A percentile compares a stretch with the other conserved stretches of the same genome.
phyloP scores from a whole-genome alignment of 2,888 invertebrate genomes.

The Drosophila peninsularis region DNA sequence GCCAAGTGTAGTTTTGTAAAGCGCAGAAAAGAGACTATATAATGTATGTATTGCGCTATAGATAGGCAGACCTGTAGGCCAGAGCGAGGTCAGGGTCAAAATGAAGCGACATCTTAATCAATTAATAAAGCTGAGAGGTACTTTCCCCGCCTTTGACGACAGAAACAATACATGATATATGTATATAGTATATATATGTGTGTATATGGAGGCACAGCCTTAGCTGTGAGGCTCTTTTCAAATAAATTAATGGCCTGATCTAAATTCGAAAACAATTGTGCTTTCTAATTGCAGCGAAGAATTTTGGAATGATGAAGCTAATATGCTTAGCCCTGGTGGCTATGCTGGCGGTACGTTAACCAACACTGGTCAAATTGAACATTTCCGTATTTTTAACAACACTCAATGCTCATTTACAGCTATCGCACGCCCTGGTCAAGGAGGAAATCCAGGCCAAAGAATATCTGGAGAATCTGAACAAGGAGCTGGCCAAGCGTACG shows the following conservation, averaged over 20 bases:
- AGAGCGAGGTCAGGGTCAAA: slow-evolving; percentile 47
- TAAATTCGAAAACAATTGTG: slow-evolving; percentile 41
- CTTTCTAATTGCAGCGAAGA: slow-evolving; percentile 37
- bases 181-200: background rate
- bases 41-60: background rate
- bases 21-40: background rate
- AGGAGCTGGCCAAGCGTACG: slow-evolving; percentile 86
- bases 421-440: slow-evolving; percentile 65
- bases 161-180: background rate
- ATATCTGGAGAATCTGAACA: slow-evolving; percentile 88
- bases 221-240: slow-evolving; percentile 21
- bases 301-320: slow-evolving; percentile 56
- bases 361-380: no score
- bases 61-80: slow-evolving; percentile 5
- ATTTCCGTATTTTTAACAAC: background rate
- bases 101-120: slow-evolving; percentile 43
- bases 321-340: slow-evolving; percentile 60
- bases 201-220: slow-evolving; percentile 18
- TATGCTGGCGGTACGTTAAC: slow-evolving; percentile 59
- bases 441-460: slow-evolving; percentile 87
- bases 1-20: background rate
- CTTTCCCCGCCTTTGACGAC: background rate
- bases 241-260: slow-evolving; percentile 20
- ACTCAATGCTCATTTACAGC: slow-evolving; percentile 37
- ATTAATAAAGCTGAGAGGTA: slow-evolving; percentile 23